Base-by-base conservation (phyloP, 2,888 invertebrate species). In the Andrena chrysosceles region DNA sequence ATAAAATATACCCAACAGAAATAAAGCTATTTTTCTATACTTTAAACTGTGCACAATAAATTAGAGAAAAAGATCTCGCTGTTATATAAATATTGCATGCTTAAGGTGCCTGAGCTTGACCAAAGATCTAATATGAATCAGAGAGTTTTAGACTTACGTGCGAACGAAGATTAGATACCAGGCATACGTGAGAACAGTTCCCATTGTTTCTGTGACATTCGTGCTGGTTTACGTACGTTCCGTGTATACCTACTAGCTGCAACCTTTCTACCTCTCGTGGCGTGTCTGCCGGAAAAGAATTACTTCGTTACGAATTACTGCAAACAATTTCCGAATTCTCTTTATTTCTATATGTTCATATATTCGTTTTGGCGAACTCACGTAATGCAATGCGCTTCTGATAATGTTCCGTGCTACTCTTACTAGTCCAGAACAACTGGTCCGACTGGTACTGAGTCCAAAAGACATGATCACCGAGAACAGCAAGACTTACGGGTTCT, bases 161-260 rank as follows among this genome's bases (percentile, higher is more conserved):
- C 4, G 80, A 67, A 3, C 26, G 52, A n/a, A 64, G 20, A 48
- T 83, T 81, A 52, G 85, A 91, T 76, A 96, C 95, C 2, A 97
- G 95, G 90, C 98, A 98, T 10, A 97, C 93, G 91, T 97, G 96
- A 2, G 96, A 96, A 90, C 98, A 98, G 0, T 96, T 95, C 54
- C 96, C 96, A 81, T 96, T 96, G 42, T 94, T 94, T 8, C 89
- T 89, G 35, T 94, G 94, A 89, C 97, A 97, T 0, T 95, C 95
- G 93, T 96, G 96, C 0, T 77, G 48, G n/a, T 77, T 52, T 13
- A 52, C 54, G 13, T 62, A 49, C 13, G 56, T 8, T 74, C 94
- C 94, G 63, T 94, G 93, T 83, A 95, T 94, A 0, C 96, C 94
- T 84, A 95, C 94, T 16, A 96, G 90, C 48, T 95, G 95, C 94